A percentile compares a stretch with the other conserved stretches of the same genome.
Conservation (phyloP, 2,888 invertebrate species). For the Agapetus fuscipes region DNA sequence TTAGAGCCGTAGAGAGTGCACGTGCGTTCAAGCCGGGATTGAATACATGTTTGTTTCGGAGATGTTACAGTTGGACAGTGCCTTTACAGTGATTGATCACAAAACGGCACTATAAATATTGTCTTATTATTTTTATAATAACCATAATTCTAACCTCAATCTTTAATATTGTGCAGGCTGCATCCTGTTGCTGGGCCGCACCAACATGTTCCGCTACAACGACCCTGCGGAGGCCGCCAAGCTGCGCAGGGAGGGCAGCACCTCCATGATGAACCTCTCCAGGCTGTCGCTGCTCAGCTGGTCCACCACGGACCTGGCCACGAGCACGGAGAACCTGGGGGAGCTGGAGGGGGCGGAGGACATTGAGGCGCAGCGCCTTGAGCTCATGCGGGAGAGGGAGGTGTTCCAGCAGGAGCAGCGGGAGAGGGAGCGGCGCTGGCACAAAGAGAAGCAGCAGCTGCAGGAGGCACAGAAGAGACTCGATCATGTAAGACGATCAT, state of each 20-base stretch:
- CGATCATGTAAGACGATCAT: slow-evolving; percentile 39
- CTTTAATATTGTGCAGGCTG: no score
- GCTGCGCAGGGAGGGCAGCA: slow-evolving; percentile 63
- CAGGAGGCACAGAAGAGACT: slow-evolving; percentile 61
- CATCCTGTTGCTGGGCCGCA: slow-evolving; percentile 65
- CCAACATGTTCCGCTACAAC: slow-evolving; percentile 80
- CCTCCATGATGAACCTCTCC: slow-evolving; percentile 66
- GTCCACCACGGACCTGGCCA: slow-evolving; percentile 73
- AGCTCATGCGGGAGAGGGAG: slow-evolving; percentile 49
- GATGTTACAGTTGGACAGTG: no score
- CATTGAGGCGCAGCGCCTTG: slow-evolving; percentile 51
- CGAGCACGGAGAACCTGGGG: slow-evolving; percentile 57
- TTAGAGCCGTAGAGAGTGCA: no score
- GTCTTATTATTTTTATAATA: no score
- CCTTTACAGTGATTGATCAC: no score
- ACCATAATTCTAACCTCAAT: no score
- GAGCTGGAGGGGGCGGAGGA: slow-evolving; percentile 42
- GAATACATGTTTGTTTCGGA: no score
- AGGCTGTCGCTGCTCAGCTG: slow-evolving; percentile 72
- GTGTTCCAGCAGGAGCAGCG: slow-evolving; percentile 49
- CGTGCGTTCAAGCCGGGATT: no score
- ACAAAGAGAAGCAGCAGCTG: slow-evolving; percentile 48
- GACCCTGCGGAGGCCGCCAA: slow-evolving; percentile 84
- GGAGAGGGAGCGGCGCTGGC: slow-evolving; percentile 41
- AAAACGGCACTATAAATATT: no score